Evolutionary conservation across 2,888 invertebrate species (phyloP).

Genomic region (Drosophila monieri): DNA sequence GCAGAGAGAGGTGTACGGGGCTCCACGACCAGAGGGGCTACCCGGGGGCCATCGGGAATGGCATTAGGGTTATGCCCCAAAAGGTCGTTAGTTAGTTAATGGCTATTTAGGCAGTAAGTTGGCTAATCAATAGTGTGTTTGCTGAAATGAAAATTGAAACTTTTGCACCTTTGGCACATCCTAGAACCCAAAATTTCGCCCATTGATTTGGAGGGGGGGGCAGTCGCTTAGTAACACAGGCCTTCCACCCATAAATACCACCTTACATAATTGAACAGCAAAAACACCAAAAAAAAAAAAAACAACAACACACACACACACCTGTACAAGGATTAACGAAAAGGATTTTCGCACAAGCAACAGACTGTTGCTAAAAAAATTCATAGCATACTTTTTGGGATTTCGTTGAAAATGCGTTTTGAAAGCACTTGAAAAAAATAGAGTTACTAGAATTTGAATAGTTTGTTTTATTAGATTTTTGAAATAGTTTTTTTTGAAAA

Average conservation of each 20-base stretch:
- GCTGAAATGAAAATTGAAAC: slow-evolving; percentile 1
- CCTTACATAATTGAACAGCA: slow-evolving; percentile 41
- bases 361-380: slow-evolving; percentile 36
- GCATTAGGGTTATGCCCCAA: slow-evolving; percentile 59
- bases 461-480: too few relatives aligned
- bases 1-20: slow-evolving; percentile 6
- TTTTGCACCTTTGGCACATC: background rate
- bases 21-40: background rate
- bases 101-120: slow-evolving; percentile 4
- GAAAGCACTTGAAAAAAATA: slow-evolving; percentile 21
- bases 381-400: slow-evolving; percentile 52
- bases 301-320: slow-evolving; percentile 5
- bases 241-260: slow-evolving; percentile 20
- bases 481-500: background rate
- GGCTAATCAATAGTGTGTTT: background rate
- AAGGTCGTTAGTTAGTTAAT: slow-evolving; percentile 38
- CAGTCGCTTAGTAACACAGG: slow-evolving; percentile 27
- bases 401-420: slow-evolving; percentile 16
- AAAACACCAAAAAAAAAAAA: background rate
- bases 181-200: background rate
- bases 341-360: slow-evolving; percentile 21
- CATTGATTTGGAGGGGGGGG: background rate
- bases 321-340: background rate
- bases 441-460: too few relatives aligned
- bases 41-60: background rate